Conservation (phyloP, 2,797 vertebrate species). For the Pyrocephalus nanus region DNA sequence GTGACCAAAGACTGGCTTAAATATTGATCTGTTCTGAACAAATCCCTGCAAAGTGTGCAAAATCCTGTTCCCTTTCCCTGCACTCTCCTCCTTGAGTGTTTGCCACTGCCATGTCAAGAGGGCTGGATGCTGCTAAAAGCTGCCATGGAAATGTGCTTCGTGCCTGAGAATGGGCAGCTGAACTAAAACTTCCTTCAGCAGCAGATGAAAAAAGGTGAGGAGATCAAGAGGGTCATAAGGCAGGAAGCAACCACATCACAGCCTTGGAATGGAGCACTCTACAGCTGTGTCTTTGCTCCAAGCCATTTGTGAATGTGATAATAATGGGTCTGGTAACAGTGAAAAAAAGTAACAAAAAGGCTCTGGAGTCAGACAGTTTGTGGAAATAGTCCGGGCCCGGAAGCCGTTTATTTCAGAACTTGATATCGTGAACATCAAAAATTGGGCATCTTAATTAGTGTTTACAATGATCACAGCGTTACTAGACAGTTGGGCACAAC, state of each 20-base stretch:
- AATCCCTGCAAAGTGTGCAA: background rate
- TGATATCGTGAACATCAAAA: constrained; percentile 49
- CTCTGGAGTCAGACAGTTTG: constrained; percentile 64
- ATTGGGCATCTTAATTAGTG: background rate
- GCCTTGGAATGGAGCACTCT: background rate
- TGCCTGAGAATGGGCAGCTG: background rate
- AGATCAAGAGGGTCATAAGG: background rate
- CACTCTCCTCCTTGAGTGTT: background rate
- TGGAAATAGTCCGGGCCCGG: constrained; percentile 57
- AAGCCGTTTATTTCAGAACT: constrained; percentile 80
- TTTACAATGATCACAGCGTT: constrained; percentile 69
- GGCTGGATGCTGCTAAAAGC: background rate
- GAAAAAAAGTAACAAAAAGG: constrained; percentile 24
- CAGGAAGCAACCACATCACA: background rate
- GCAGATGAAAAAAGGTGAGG: constrained; percentile 8
- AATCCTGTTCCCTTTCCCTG: background rate
- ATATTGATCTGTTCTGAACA: background rate
- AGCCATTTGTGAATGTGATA: background rate
- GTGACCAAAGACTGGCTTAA: background rate
- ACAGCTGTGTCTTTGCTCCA: background rate
- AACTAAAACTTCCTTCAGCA: background rate
- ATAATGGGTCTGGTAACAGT: background rate
- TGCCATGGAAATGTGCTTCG: background rate
- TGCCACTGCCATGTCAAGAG: background rate
- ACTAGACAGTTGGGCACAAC: constrained; percentile 65